These are phyloP conservation scores for Agrilus cyanescens DNA, from an alignment of 2,888 invertebrate species.

Conservation along the genomic window DNA sequence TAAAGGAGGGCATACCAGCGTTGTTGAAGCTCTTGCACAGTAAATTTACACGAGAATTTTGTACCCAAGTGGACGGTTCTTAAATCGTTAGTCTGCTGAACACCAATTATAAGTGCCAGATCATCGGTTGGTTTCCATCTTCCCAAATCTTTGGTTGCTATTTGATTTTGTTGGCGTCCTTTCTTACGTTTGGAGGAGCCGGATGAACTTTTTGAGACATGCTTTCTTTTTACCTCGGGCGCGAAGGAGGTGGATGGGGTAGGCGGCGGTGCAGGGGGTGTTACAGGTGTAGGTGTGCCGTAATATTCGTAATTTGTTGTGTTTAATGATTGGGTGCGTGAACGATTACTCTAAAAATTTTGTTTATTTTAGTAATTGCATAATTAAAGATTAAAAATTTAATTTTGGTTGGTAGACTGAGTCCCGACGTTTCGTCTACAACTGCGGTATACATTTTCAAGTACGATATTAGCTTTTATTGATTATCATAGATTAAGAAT, in stretches of 20 bases:
- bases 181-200: constrained; percentile 41
- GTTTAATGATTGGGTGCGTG: constrained; percentile 32
- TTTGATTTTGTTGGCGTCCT: constrained; percentile 53
- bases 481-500: too few species aligned
- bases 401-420: too few species aligned
- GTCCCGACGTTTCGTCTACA: too few species aligned
- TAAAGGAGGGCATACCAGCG: constrained; percentile 94
- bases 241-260: constrained; percentile 16
- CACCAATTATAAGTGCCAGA: constrained; percentile 82
- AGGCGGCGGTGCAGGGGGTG: constrained; percentile 31
- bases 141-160: constrained; percentile 74
- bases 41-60: constrained; percentile 93
- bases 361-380: too few species aligned
- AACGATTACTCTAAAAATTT: constrained; percentile 28
- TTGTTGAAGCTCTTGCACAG: constrained; percentile 84
- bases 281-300: constrained; percentile 24
- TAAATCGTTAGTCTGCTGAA: constrained; percentile 77
- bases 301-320: constrained; percentile 29
- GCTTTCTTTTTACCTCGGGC: constrained; percentile 34
- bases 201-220: constrained; percentile 32
- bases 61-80: constrained; percentile 79
- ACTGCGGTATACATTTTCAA: too few species aligned
- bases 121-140: constrained; percentile 98
- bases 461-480: too few species aligned
- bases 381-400: too few species aligned